A percentile compares a stretch with the other conserved stretches of the same genome.
Conservation (phyloP, 2,888 invertebrate species). For the Crocallis elinguaria region DNA sequence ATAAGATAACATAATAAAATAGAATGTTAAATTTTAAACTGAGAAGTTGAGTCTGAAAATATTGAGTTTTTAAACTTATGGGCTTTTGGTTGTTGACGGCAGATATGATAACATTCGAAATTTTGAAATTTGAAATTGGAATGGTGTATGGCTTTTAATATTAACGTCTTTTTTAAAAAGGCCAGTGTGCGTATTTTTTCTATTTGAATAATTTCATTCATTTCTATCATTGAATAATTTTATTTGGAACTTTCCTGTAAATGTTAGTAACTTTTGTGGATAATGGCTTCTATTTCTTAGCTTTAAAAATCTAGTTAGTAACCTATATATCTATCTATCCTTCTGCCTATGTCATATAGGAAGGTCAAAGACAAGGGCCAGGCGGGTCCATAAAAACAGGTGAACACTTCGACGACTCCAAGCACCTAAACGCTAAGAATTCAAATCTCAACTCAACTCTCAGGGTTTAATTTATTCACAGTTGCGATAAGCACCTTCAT, state of each 20-base stretch:
- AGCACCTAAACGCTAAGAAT: not conserved
- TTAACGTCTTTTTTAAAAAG: not conserved
- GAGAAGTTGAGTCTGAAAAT: constrained; percentile 44
- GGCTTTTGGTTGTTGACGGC: constrained; percentile 14
- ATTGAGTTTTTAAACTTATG: constrained; percentile 46
- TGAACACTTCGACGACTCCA: too few relatives aligned
- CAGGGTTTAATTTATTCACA: constrained; percentile 21
- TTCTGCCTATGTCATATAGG: too few relatives aligned
- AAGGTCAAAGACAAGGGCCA: too few relatives aligned
- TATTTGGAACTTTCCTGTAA: too few relatives aligned
- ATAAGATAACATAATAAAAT: constrained; percentile 75
- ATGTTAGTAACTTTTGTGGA: too few relatives aligned
- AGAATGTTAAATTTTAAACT: constrained; percentile 35
- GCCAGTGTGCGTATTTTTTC: too few relatives aligned
- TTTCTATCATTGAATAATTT: too few relatives aligned
- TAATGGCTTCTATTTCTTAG: too few relatives aligned
- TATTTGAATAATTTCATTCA: too few relatives aligned
- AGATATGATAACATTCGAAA: constrained; percentile 10
- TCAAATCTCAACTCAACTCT: constrained; percentile 5
- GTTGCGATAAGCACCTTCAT: constrained; percentile 24
- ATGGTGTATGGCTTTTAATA: not conserved
- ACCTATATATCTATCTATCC: too few relatives aligned
- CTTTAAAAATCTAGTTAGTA: too few relatives aligned
- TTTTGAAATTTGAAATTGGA: not conserved
- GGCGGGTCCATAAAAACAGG: not conserved